These are phyloP conservation scores for Hipparchia semele DNA, from an alignment of 2,888 invertebrate genomes.

Conservation along the genomic window DNA sequence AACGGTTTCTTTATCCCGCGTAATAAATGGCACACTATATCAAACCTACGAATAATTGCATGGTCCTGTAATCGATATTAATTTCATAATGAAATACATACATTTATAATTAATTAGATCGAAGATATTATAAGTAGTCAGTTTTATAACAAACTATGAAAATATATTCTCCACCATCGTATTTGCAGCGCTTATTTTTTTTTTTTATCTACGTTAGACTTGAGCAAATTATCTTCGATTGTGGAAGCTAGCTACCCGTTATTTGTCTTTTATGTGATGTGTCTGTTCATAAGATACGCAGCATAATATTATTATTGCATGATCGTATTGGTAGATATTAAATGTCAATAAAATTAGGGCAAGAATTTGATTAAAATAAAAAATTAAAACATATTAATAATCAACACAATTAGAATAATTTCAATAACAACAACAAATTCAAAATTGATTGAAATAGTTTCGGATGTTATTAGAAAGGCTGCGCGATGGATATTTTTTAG, in stretches of 20 bases:
- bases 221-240: conserved; percentile 47
- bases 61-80: conserved; percentile 61
- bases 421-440: conserved; percentile 43
- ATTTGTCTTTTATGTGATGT: conserved; percentile 44
- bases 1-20: conserved; percentile 20
- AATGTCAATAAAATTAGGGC: conserved; percentile 42
- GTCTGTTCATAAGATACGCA: conserved; percentile 58
- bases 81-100: conserved; percentile 43
- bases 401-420: conserved; percentile 61
- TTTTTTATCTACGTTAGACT: conserved; percentile 37
- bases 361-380: conserved; percentile 44
- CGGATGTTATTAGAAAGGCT: conserved; percentile 15
- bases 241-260: conserved; percentile 58
- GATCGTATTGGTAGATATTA: conserved; percentile 14
- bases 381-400: conserved; percentile 49
- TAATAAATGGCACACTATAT: conserved; percentile 52
- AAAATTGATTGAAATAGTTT: conserved; percentile 27
- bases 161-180: conserved; percentile 51
- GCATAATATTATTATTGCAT: conserved; percentile 30
- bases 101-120: conserved; percentile 42
- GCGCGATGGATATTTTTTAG: conserved; percentile 11
- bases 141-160: conserved; percentile 58
- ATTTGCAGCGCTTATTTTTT: conserved; percentile 45
- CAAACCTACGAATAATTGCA: conserved; percentile 46
- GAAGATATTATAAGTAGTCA: conserved; percentile 51